Percentiles rank a stretch among this genome's conserved stretches.
These are phyloP conservation scores for Drosophila longiperda DNA, from an alignment of 2,888 invertebrate species.

Conservation along the genomic window DNA sequence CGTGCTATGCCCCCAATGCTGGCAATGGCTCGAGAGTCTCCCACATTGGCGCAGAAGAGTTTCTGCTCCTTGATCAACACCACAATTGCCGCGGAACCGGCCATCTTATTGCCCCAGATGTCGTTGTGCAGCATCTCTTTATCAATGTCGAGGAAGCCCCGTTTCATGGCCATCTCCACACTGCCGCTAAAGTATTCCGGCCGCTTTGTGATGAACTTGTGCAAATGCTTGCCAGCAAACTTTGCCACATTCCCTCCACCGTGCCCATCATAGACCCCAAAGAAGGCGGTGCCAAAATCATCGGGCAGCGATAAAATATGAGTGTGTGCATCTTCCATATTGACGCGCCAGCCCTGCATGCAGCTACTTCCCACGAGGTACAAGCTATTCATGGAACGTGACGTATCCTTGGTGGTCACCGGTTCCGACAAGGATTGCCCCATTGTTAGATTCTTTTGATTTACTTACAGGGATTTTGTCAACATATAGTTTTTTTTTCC, in stretches of 20 bases:
- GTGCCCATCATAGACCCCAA: constrained; percentile 94
- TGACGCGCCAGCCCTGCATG: constrained; percentile 99
- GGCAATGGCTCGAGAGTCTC: constrained; percentile 97
- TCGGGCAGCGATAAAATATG: constrained; percentile 96
- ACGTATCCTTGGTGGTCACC: constrained; percentile 94
- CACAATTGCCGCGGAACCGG: constrained; percentile 97
- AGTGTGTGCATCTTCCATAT: constrained; percentile 99
- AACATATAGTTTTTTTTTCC: constrained; percentile 1
- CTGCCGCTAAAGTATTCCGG: constrained; percentile 91
- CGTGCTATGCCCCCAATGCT: constrained; percentile 91
- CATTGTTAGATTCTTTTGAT: constrained; percentile 87
- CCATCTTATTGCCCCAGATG: constrained; percentile 94
- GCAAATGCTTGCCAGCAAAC: constrained; percentile 97
- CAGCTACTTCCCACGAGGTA: constrained; percentile 94
- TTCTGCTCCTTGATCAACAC: constrained; percentile 92
- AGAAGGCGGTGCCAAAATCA: constrained; percentile 96
- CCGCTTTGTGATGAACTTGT: constrained; percentile 94
- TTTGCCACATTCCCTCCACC: constrained; percentile 95
- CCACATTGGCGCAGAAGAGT: constrained; percentile 98
- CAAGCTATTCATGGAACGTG: constrained; percentile 90
- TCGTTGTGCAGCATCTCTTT: constrained; percentile 96
- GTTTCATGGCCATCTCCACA: constrained; percentile 92
- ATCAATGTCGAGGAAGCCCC: constrained; percentile 95
- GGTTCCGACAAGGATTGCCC: constrained; percentile 99
- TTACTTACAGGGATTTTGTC: not conserved